A percentile compares a stretch with the other conserved stretches of the same genome.
These are phyloP conservation scores for Cynocephalus volans DNA, from an alignment of 2,113 vertebrate genomes.

Conservation along the genomic window DNA sequence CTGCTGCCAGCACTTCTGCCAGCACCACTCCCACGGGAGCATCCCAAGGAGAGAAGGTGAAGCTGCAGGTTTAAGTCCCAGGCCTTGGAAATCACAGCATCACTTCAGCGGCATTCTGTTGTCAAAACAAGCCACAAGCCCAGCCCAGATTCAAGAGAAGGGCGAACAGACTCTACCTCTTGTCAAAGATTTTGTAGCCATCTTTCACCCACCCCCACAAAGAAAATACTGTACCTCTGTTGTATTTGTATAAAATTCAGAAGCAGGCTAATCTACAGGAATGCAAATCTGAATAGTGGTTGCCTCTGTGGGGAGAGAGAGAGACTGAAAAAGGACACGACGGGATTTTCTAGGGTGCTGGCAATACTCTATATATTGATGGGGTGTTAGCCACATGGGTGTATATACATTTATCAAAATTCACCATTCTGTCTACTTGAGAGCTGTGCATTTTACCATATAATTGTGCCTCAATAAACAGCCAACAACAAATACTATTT, in stretches of 20 bases:
- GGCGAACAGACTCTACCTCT: not conserved
- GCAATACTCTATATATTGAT: not conserved
- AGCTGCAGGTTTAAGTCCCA: not conserved
- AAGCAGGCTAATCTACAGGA: not conserved
- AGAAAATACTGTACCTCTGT: not conserved
- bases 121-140: not conserved
- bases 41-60: fast-evolving
- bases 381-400: not conserved
- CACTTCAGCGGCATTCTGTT: not conserved
- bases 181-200: not conserved
- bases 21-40: fast-evolving
- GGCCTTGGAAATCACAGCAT: not conserved
- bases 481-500: not conserved
- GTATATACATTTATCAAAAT: not conserved
- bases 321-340: not conserved
- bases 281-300: not conserved
- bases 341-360: not conserved
- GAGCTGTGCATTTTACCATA: not conserved
- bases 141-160: not conserved
- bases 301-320: not conserved
- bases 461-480: not conserved
- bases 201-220: not conserved
- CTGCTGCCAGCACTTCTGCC: no score
- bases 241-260: not conserved
- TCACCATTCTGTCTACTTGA: not conserved